Evolutionary conservation across 2,113 vertebrate species (phyloP), one percentile per base, ranked within the genome.

Genomic region (Picathartes gymnocephalus): DNA sequence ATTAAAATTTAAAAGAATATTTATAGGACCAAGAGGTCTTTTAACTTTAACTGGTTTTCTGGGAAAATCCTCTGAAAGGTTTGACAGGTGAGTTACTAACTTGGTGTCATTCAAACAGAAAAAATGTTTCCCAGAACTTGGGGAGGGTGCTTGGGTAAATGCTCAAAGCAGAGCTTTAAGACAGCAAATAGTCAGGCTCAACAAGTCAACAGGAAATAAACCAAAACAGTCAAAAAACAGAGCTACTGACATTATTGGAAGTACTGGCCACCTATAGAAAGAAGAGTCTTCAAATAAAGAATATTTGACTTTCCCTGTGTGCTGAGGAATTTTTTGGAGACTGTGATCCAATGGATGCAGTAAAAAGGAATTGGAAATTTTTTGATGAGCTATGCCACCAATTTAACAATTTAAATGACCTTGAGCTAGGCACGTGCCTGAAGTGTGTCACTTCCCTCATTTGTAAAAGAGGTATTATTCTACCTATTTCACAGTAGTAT

Each of bases 351-450:
- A 15, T 13, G 47, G 50, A 35, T n/a, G 19, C 21, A 83, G 15
- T 24, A 81, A 77, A 33, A 73, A 81, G 12, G 14, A 76, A 60
- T 6, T 19, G 18, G 17, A 50, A 8, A 5, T 12, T 44, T 78
- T 72, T 60, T 44, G 57, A 73, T 60, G 60, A 96, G 76, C 22
- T 53, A 6, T 48, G 27, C 35, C 60, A 77, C 27, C 6, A 28
- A 25, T 90, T 82, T 53, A 57, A 70, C 20, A 51, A 68, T 68
- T 77, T 51, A 51, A 51, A 64, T 84, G 86, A 93, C 93, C 81
- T 93, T 88, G 64, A 86, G 51, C 31, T 57, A 88, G 56, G 39
- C 57, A 31, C 9, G 44, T 86, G 68, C 90, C 37, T 81, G 39
- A 94, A 88, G 37, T 21, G 24, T 82, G 65, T 71, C 76, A 28